Evolutionary conservation across 2,888 invertebrate species (phyloP).

Genomic region (Agrotis exclamationis): DNA sequence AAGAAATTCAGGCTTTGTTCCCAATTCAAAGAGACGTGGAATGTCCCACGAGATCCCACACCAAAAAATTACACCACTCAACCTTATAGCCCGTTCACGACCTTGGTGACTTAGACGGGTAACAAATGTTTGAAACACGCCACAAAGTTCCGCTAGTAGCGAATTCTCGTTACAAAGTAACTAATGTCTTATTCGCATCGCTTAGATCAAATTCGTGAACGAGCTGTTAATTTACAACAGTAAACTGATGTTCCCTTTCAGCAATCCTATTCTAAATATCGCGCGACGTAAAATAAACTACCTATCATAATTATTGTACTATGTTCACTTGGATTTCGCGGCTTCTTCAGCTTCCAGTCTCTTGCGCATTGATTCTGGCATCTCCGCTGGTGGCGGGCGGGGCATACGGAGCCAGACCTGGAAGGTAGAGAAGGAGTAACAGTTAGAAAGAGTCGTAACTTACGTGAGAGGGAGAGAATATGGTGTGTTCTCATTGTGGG

Average conservation of each 20-base stretch:
- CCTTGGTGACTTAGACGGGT: no score
- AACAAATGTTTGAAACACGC: no score
- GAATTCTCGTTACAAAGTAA: no score
- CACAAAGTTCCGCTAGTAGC: no score
- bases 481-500: constrained; percentile 70
- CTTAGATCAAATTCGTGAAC: no score
- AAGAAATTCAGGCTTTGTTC: constrained; percentile 8
- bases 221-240: no score
- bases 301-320: constrained; percentile 48
- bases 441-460: no score
- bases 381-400: constrained; percentile 98
- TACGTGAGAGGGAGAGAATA: rapidly evolving
- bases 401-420: constrained; percentile 95
- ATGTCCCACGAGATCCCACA: neutral
- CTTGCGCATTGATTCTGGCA: constrained; percentile 97
- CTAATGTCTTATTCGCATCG: no score
- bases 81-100: no score
- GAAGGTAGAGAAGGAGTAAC: neutral
- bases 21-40: neutral
- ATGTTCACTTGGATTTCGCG: constrained; percentile 80
- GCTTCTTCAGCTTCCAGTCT: constrained; percentile 91
- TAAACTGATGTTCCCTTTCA: constrained; percentile 19
- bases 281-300: constrained; percentile 61
- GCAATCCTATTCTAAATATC: constrained; percentile 25
- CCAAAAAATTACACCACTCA: neutral